These are phyloP conservation scores for Drosophila gaucha DNA, from an alignment of 2,888 invertebrate genomes.

Conservation along the genomic window DNA sequence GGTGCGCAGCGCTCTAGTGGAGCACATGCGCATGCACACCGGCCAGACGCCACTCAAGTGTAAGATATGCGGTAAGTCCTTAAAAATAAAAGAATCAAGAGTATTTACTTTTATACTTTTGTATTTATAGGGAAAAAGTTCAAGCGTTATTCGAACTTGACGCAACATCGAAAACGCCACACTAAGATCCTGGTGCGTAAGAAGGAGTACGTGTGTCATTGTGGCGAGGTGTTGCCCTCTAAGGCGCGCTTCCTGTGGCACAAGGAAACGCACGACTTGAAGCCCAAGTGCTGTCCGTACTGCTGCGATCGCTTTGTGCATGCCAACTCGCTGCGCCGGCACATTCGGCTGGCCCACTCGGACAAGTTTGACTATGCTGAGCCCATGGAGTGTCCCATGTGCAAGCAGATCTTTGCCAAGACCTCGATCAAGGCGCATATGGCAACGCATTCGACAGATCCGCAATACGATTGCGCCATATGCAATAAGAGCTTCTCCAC, in stretches of 20 bases:
- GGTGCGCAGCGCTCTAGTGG: constrained; percentile 92
- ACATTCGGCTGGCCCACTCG: constrained; percentile 92
- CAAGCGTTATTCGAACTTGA: constrained; percentile 92
- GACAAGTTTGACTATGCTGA: constrained; percentile 89
- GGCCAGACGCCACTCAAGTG: constrained; percentile 93
- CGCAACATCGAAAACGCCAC: constrained; percentile 93
- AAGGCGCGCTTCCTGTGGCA: constrained; percentile 94
- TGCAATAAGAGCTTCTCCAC: constrained; percentile 95
- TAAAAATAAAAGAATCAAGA: no score
- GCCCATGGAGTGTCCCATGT: constrained; percentile 90
- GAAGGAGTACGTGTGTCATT: constrained; percentile 91
- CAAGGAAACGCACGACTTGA: constrained; percentile 92
- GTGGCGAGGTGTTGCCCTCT: constrained; percentile 93
- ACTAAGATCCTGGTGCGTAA: constrained; percentile 89
- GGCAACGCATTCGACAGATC: constrained; percentile 90
- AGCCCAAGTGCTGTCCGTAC: constrained; percentile 93
- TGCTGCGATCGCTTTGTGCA: constrained; percentile 95
- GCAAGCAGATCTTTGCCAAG: constrained; percentile 88
- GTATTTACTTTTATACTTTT: background rate
- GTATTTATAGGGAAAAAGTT: constrained; percentile 87
- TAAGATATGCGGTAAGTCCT: constrained; percentile 88
- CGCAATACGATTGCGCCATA: constrained; percentile 91
- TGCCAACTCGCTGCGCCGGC: constrained; percentile 92
- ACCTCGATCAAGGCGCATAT: constrained; percentile 92
- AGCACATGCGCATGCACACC: constrained; percentile 93